Conservation (phyloP, 2,113 vertebrate species). For the Thamnaconus septentrionalis region DNA sequence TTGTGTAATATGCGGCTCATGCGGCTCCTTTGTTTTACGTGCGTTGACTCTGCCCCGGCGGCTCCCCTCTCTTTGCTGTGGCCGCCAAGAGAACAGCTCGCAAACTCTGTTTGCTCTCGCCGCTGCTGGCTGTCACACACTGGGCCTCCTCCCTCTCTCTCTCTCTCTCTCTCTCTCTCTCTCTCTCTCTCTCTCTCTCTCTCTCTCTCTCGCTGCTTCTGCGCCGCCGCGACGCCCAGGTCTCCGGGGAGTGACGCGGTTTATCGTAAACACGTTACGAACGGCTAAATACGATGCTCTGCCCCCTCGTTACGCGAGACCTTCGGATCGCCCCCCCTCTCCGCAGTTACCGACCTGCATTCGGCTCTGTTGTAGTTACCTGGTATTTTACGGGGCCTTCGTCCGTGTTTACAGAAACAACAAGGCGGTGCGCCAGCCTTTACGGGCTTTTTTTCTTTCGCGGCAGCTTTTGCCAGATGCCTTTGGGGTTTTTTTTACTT, state of each 20-base stretch:
- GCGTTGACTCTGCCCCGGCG: conserved; percentile 46
- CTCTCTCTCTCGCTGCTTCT: conserved; percentile 20
- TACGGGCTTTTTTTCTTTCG: conserved; percentile 48
- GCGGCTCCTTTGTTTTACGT: conserved; percentile 33
- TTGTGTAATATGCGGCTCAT: conserved; percentile 40
- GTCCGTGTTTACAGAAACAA: conserved; percentile 76
- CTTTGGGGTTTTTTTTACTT: conserved; percentile 45
- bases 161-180: no score
- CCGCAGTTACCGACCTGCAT: conserved; percentile 59
- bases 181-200: no score
- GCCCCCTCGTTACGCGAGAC: conserved; percentile 44
- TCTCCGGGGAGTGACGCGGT: conserved; percentile 27
- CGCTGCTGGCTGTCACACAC: conserved; percentile 25
- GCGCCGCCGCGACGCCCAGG: conserved; percentile 27
- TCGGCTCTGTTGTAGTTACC: conserved; percentile 77
- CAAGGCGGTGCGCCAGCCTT: conserved; percentile 65
- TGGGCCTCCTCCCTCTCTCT: neutral
- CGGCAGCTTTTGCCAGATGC: conserved; percentile 56
- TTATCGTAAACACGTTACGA: conserved; percentile 54
- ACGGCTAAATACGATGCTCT: conserved; percentile 50
- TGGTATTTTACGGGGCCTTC: conserved; percentile 69
- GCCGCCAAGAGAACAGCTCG: conserved; percentile 64
- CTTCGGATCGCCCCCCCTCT: conserved; percentile 44
- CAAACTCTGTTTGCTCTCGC: conserved; percentile 47
- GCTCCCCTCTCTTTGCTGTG: conserved; percentile 66